These are phyloP conservation scores for Pammene fasciana DNA, from an alignment of 2,888 invertebrate genomes.

Conservation along the genomic window DNA sequence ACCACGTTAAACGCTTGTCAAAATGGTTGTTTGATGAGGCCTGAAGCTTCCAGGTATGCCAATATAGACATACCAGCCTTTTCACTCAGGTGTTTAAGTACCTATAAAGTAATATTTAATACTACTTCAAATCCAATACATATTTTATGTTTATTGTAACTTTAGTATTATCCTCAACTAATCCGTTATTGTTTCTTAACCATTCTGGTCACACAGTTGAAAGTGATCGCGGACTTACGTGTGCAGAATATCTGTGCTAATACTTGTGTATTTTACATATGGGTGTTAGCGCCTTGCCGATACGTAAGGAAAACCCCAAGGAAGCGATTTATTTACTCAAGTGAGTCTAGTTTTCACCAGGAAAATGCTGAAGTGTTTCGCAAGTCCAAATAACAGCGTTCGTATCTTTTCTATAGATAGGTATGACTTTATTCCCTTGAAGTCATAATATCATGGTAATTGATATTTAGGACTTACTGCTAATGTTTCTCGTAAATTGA, in stretches of 20 bases:
- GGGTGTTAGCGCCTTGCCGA: constrained; percentile 12
- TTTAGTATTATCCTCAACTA: neutral
- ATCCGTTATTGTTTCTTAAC: neutral
- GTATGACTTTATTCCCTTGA: neutral
- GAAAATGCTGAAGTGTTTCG: constrained; percentile 20
- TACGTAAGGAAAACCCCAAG: constrained; percentile 13
- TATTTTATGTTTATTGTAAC: neutral
- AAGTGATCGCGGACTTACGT: constrained; percentile 30
- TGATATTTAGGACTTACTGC: neutral
- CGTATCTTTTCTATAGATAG: neutral
- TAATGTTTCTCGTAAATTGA: no score
- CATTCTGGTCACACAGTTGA: constrained; percentile 36
- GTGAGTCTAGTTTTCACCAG: constrained; percentile 17
- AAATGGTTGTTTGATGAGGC: no score
- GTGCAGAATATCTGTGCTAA: constrained; percentile 20
- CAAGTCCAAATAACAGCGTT: neutral
- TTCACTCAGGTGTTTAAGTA: neutral
- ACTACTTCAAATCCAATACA: neutral
- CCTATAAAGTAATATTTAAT: no score
- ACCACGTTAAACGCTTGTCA: no score
- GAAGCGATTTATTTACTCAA: constrained; percentile 11
- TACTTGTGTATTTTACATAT: constrained; percentile 19
- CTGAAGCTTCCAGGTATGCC: no score
- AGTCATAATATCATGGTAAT: neutral
- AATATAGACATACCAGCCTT: neutral